Base-by-base conservation (phyloP, 2,888 invertebrate genomes). In the Cataglyphis altisquamis region DNA sequence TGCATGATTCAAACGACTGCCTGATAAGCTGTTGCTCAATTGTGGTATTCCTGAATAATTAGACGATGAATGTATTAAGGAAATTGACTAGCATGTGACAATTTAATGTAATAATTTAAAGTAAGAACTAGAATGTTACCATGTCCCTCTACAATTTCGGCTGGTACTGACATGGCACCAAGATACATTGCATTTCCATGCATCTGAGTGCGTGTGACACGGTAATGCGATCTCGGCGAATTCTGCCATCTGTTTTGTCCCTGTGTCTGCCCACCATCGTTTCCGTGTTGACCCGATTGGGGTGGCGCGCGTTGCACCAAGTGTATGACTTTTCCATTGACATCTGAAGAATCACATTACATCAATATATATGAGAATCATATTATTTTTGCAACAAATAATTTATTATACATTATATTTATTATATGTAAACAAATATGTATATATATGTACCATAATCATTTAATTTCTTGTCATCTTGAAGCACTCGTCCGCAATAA, bases 401-500 rank as follows among this genome's bases (percentile, higher is more conserved):
- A 36, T 60, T 68, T 60, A 57, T 1, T 45, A 3, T 29, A 29
- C 12, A 12, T 25, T 25, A 25, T 25, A 36, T 60, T 68, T 60
- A 57, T 1, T 45, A 3, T 29, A 29, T 12, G 8, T 21, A 45
- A 21, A 3, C 55, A 39, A 25, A 18, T 64, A 18, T 64, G 25
- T n/a, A 39, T 74, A 29, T 41, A 77, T 10, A 41, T 66, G 94
- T 96, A 98, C 98, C 98, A 95, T 98, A 98, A 94, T 98, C 98
- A 86, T 96, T 96, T 39, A 99, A 96, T 93, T 96, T 97, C 90
- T 97, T 97, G 18, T 98, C 98, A 95, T 99, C 98, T 92, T 97
- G 97, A 73, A 99, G 95, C 39, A 99, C 98, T 94, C 98, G 96
- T n/a, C 99, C 99, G 94, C 98, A 98, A 94, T 98, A 99, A 91